These are phyloP conservation scores for Emydoidea blandingii DNA, from an alignment of 2,797 vertebrate genomes.

Conservation along the genomic window DNA sequence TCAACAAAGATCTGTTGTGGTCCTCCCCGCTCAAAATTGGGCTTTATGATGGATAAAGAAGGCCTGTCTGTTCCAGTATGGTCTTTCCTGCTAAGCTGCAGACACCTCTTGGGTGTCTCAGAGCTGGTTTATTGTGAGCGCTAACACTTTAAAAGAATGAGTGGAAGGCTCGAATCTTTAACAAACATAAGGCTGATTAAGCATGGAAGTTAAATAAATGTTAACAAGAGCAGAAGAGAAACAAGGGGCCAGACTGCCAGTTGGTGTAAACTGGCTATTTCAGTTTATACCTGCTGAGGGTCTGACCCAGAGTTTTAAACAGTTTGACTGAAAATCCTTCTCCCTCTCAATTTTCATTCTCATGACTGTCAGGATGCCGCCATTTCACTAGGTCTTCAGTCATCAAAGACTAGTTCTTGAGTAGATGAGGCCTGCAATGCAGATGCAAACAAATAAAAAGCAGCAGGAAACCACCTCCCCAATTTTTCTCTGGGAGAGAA, in stretches of 20 bases:
- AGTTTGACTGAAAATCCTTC: not conserved
- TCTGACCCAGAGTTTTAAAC: not conserved
- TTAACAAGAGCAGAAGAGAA: not conserved
- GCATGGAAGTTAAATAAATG: not conserved
- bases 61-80: not conserved
- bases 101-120: not conserved
- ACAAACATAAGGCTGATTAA: not conserved
- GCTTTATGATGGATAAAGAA: not conserved
- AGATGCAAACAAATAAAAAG: not conserved
- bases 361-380: not conserved
- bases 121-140: not conserved
- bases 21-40: not conserved
- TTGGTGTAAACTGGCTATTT: not conserved
- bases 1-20: not conserved
- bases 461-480: not conserved
- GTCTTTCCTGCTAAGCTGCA: not conserved
- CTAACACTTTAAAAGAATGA: not conserved
- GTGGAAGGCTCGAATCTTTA: not conserved
- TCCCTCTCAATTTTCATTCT: not conserved
- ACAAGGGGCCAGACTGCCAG: not conserved
- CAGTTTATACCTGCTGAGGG: not conserved
- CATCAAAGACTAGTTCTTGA: not conserved
- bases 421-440: not conserved
- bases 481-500: not conserved
- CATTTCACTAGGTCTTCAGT: not conserved